Evolutionary conservation across 2,113 vertebrate species (phyloP), one percentile per base, ranked within the genome.

Genomic region (Stigmatopora nigra): DNA sequence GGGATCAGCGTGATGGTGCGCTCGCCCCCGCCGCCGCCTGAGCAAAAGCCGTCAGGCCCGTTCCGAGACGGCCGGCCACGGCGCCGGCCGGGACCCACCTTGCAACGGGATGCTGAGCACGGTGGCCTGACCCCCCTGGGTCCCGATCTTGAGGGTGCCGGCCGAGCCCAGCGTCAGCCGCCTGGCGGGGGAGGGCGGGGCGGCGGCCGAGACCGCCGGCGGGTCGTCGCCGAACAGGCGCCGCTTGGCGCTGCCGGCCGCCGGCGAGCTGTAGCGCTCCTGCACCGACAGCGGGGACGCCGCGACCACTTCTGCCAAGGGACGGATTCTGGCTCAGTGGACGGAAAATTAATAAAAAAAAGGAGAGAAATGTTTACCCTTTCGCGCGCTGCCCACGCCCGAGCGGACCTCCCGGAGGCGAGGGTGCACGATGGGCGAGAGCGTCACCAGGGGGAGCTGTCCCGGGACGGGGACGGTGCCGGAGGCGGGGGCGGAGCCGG

Each of bases 321-420:
- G 25, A 31, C 3, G 25, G 25, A 31, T 31, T 31, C 25, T 31
- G 1, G 6, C 9, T 41, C 6, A 1, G 9, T 38, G 38, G 9
- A 41, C 52, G 46, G 61, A 13, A 46, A 16, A 41, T 11, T 25
- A 20, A 6, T 7, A 13, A 31, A 49, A 41, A 61, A 6, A 38
- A 19, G 2, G 10, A 44, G 25, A 13, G 44, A 38, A 41, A 41
- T 7, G 5, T 41, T 41, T 41, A 92, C 91, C 95, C 79, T 91
- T 92, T 65, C 92, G 92, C n/a, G 90, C 84, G 66, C 81, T 93
- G 20, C 93, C 91, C 69, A 93, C 75, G 46, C 94, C 93, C 0
- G 92, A 93, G 19, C 97, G 89, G 84, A 98, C 94, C 87, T 99
- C 96, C 64, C 94, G 90, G n/a, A 99, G 93, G 35, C 97, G 93